Base-by-base conservation (phyloP, 1,140 invertebrate genomes). In the Drosophila bocki region DNA sequence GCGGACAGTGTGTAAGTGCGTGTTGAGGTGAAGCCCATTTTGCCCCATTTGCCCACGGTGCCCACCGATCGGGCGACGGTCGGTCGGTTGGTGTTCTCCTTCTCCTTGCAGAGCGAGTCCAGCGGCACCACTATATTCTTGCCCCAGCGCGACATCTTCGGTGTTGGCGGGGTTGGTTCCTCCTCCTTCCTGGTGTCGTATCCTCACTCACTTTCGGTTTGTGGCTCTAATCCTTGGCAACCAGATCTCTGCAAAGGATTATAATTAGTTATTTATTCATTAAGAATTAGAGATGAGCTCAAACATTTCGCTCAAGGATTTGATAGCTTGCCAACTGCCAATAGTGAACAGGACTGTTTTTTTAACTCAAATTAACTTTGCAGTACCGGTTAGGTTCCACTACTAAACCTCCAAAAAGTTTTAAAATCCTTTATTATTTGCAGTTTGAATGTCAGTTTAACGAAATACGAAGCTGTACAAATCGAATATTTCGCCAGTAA, bases 31-130 rank as follows among this genome's bases (percentile, higher is more conserved):
- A 98, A 98, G 48, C 97, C 97, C 75, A 97, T 98, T 92, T 97
- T 97, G 78, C 97, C 97, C 97, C 97, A 98, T 94, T 97, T 97
- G 80, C 97, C 97, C 70, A 98, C 96, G 41, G 97, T 97, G 68
- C 97, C 97, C 76, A 97, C 96, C 32, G 97, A 98, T 76, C 97
- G 96, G 22, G 97, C 96, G 45, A 97, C 97, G 33, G 96, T 96
- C 17, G 97, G 97, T 82, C 96, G 96, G 92, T 97, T 98, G 79
- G 95, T 97, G 92, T 97, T 98, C 93, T 98, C 97, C 92, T 96
- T 95, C 56, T 92, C 91, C 92, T 97, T 96, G 72, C 83, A 91
- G 67, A 94, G 93, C 79, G 94, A 94, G 80, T 94, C 94, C 92
- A 95, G 92, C 69, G 94, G 94, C 82, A 95, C 94, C 69, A 94